phyloP scores from a whole-genome alignment of 2,797 vertebrate species.

The Typhlichthys eigenmanni region DNA sequence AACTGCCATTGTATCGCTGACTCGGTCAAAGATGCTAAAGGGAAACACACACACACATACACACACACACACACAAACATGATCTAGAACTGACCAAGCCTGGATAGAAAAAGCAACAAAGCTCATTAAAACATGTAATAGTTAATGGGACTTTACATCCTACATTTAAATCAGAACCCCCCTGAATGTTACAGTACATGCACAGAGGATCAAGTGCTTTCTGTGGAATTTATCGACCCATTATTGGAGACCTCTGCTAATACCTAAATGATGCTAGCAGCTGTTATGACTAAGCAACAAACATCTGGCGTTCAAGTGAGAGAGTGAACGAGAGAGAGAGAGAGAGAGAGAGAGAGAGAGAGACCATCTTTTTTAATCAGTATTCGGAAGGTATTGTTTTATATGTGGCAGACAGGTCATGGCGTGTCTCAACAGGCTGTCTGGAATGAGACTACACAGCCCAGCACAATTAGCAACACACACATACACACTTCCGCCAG shows the following conservation, averaged over 20 bases:
- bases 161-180: too few relatives aligned
- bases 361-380: conserved; percentile 21
- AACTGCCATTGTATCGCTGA: conserved; percentile 47
- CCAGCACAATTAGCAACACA: conserved; percentile 28
- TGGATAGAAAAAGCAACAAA: too few relatives aligned
- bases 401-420: conserved; percentile 41
- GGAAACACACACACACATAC: background rate
- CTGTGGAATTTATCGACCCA: too few relatives aligned
- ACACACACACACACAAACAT: background rate
- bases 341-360: background rate
- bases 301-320: too few relatives aligned
- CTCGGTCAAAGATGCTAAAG: conserved; percentile 39
- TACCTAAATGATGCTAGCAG: too few relatives aligned
- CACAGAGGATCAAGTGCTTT: too few relatives aligned
- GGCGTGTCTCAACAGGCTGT: conserved; percentile 28
- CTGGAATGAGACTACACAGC: conserved; percentile 29
- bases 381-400: conserved; percentile 25
- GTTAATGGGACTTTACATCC: too few relatives aligned
- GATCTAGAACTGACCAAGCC: too few relatives aligned
- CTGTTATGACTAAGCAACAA: too few relatives aligned
- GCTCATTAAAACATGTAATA: too few relatives aligned
- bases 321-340: background rate
- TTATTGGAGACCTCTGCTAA: too few relatives aligned
- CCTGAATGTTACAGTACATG: too few relatives aligned
- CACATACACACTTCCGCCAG: background rate